These are phyloP conservation scores for Ciconia stormi DNA, from an alignment of 2,113 vertebrate species.

Conservation along the genomic window DNA sequence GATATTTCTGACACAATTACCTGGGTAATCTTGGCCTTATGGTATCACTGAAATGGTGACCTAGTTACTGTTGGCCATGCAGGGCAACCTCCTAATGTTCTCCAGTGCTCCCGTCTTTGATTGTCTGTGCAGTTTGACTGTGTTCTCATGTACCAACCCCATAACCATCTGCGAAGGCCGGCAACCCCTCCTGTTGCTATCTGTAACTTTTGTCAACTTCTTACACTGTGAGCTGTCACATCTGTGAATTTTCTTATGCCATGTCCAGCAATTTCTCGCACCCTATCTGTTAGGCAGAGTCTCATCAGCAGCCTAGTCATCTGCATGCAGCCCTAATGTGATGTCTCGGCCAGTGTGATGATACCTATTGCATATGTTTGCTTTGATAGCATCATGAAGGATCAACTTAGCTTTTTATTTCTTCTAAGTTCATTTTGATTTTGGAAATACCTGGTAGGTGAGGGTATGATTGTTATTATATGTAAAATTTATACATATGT, in stretches of 20 bases:
- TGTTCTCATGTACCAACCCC: neutral
- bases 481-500: neutral
- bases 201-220: neutral
- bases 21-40: neutral
- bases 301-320: neutral
- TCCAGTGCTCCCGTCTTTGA: accelerated
- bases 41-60: neutral
- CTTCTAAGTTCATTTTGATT: neutral
- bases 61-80: neutral
- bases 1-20: neutral
- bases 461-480: neutral
- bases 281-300: neutral
- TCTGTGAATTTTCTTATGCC: neutral
- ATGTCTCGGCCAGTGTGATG: neutral
- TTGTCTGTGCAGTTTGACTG: neutral
- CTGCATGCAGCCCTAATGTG: neutral
- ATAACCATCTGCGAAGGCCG: accelerated
- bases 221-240: accelerated
- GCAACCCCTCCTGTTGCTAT: neutral
- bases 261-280: neutral
- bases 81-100: neutral
- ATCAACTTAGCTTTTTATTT: neutral
- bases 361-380: neutral
- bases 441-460: neutral
- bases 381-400: neutral